Base-by-base conservation (phyloP, 2,888 invertebrate species). In the Mythimna ferrago region DNA sequence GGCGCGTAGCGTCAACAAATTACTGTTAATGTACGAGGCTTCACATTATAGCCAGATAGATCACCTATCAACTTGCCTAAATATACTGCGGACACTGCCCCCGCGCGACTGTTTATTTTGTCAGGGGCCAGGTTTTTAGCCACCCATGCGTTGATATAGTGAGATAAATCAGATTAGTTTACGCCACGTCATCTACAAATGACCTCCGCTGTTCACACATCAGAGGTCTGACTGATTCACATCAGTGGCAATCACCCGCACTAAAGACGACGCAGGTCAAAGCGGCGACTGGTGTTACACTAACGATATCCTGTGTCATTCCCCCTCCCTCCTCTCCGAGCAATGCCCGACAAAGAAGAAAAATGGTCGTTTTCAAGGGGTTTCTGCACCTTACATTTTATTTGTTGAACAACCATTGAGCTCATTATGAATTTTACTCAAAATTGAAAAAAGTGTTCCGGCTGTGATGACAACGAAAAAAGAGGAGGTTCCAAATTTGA, bases 331-430 rank as follows among this genome's bases (percentile, higher is more conserved):
- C n/a, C 44, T 48, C 11, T 7, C n/a, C 51, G 21, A 7, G 9
- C 41, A 10, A 53, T 4, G 54, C 69, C 64, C 62, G 69, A 72
- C 62, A 80, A 84, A 78, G 76, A 82, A 76, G 82, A 86, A 88
- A 88, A 89, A 87, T 87, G 88, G 76, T 63, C 66, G 76, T 65
- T 75, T 84, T 76, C 76, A 76, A 83, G 81, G 84, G 78, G 80
- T 56, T 76, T 70, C 56, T 68, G 51, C n/a, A 56, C 57, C 72
- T 82, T 66, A 76, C 82, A 76, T 76, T 81, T 86, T 44, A 86
- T 86, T 83, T 84, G 87, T 81, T 82, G 84, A 81, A 85, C 70
- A 78, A 81, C 77, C 80, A 85, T 74, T 78, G 73, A 80, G 80
- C 64, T 79, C 80, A 69, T 79, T 82, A 80, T 73, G 80, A 83